These are phyloP conservation scores for Hypomecis punctinalis DNA, from an alignment of 2,888 invertebrate species.

Conservation along the genomic window DNA sequence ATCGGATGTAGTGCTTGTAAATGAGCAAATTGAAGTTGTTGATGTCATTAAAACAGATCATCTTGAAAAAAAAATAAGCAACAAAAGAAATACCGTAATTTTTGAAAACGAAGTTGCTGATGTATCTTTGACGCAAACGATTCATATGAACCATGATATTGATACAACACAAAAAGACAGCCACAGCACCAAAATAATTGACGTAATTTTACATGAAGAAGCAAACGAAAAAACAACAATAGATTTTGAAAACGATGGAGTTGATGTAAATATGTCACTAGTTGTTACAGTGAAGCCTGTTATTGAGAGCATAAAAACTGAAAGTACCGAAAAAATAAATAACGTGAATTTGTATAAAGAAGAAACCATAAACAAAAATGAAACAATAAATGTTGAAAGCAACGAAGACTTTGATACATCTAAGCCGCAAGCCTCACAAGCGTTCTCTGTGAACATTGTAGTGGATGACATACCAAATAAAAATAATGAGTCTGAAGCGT, in stretches of 20 bases:
- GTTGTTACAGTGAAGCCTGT: neutral
- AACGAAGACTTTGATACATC: too few relatives aligned
- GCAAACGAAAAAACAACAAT: neutral
- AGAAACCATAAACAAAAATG: too few relatives aligned
- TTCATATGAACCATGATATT: slow-evolving; percentile 40
- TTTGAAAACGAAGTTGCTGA: slow-evolving; percentile 29
- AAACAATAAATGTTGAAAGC: too few relatives aligned
- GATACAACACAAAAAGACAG: neutral
- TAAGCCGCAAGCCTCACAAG: too few relatives aligned
- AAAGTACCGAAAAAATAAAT: neutral
- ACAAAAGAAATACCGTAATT: slow-evolving; percentile 14
- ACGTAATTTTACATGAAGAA: neutral
- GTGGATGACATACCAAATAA: too few relatives aligned
- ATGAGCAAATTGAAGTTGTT: neutral
- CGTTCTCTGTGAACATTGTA: too few relatives aligned
- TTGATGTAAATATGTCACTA: neutral
- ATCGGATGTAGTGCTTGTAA: too few relatives aligned
- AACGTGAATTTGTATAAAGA: neutral
- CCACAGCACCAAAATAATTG: neutral
- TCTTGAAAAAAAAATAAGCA: neutral
- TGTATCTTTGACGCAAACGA: slow-evolving; percentile 48
- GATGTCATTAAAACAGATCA: neutral
- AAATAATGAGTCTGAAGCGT: too few relatives aligned
- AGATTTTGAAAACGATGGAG: neutral
- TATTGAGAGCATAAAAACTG: neutral